These are phyloP conservation scores for Acanthosoma haemorrhoidale DNA, from an alignment of 2,888 invertebrate genomes.

Conservation along the genomic window DNA sequence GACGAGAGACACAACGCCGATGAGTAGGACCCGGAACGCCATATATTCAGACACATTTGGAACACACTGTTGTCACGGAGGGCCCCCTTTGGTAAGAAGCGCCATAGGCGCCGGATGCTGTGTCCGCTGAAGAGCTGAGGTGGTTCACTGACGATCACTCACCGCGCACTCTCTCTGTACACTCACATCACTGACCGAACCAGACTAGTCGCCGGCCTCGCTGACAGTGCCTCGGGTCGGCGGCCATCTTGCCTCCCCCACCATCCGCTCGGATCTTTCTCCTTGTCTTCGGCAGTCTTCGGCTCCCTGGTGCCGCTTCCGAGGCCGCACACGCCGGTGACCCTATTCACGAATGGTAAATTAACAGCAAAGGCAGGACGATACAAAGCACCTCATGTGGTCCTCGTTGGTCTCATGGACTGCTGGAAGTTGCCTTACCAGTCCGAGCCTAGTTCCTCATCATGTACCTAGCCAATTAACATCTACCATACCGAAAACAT, in stretches of 20 bases:
- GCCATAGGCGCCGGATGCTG: constrained; percentile 41
- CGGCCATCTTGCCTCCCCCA: constrained; percentile 20
- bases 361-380: no score
- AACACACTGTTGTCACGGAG: constrained; percentile 47
- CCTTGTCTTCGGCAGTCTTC: background rate
- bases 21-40: constrained; percentile 71
- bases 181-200: constrained; percentile 8
- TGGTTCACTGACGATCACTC: constrained; percentile 13
- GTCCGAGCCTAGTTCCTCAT: no score
- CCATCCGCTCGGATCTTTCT: constrained; percentile 24
- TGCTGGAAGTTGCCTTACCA: no score
- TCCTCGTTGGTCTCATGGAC: no score
- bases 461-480: no score
- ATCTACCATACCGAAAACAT: no score
- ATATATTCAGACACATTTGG: constrained; percentile 70
- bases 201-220: constrained; percentile 5
- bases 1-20: constrained; percentile 59
- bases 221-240: background rate
- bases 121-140: no score
- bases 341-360: no score
- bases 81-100: constrained; percentile 43
- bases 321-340: background rate
- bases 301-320: background rate
- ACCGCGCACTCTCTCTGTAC: background rate
- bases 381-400: no score